phyloP scores from a whole-genome alignment of 2,797 vertebrate genomes.

The Epinephelus awoara region DNA sequence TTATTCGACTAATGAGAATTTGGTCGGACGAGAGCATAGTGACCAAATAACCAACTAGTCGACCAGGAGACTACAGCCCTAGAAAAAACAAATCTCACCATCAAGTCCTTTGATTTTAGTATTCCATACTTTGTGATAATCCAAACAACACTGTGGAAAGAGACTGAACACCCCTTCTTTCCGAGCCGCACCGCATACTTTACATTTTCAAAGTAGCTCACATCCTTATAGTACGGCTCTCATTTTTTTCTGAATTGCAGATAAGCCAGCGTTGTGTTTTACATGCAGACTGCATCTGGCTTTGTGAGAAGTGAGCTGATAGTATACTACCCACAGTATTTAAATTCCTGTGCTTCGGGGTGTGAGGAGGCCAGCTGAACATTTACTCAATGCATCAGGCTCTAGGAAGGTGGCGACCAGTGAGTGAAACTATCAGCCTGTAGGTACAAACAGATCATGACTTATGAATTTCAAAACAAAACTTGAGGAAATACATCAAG shows the following conservation, averaged over 20 bases:
- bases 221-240: background rate
- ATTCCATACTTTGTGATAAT: background rate
- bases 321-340: conserved; percentile 24
- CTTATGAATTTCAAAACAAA: conserved; percentile 10
- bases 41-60: no score
- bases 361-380: background rate
- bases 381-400: background rate
- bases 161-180: background rate
- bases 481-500: background rate
- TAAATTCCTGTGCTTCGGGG: conserved; percentile 15
- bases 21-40: no score
- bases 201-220: background rate
- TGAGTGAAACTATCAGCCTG: background rate
- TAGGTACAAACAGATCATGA: conserved; percentile 1
- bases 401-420: background rate
- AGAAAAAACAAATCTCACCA: background rate
- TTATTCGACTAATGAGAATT: no score
- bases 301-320: conserved; percentile 20
- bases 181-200: background rate
- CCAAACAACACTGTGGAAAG: background rate
- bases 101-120: background rate
- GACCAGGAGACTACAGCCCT: no score
- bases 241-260: conserved; percentile 1
- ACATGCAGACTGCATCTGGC: conserved; percentile 23
- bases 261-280: background rate